A percentile compares a stretch with the other conserved stretches of the same genome.
phyloP scores from a whole-genome alignment of 2,113 vertebrate species.

The Xerus inauris region DNA sequence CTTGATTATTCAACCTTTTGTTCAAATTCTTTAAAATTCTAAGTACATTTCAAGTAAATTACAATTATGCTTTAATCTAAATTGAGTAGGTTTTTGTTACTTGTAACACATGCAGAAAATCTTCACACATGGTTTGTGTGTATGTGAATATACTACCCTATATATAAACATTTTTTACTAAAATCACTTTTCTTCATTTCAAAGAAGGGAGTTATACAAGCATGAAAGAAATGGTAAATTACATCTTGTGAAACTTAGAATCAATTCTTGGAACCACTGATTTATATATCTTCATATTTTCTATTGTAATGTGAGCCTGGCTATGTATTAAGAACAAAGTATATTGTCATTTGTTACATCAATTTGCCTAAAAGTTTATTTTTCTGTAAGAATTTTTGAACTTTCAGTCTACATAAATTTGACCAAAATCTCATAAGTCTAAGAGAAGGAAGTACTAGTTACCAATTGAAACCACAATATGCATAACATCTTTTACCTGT shows the following conservation, averaged over 20 bases:
- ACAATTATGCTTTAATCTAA: neutral
- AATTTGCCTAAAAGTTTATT: neutral
- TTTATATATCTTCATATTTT: neutral
- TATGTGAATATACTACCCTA: neutral
- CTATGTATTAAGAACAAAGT: neutral
- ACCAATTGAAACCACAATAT: neutral
- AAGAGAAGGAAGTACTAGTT: neutral
- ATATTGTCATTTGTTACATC: neutral
- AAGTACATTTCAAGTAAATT: neutral
- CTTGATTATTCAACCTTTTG: neutral
- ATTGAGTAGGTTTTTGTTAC: neutral
- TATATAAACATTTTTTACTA: neutral
- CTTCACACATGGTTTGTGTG: neutral
- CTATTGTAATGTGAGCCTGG: neutral
- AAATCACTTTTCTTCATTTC: slow-evolving; percentile 15
- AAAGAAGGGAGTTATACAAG: neutral
- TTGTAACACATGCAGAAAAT: neutral
- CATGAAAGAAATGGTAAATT: neutral
- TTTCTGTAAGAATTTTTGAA: neutral
- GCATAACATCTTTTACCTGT: neutral
- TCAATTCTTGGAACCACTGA: neutral
- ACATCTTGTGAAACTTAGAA: neutral
- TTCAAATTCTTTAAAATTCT: neutral
- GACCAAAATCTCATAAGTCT: neutral
- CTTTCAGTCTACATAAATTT: slow-evolving; percentile 1